Evolutionary conservation across 2,888 invertebrate species (phyloP).

Genomic region (Chrysomela aeneicollis): DNA sequence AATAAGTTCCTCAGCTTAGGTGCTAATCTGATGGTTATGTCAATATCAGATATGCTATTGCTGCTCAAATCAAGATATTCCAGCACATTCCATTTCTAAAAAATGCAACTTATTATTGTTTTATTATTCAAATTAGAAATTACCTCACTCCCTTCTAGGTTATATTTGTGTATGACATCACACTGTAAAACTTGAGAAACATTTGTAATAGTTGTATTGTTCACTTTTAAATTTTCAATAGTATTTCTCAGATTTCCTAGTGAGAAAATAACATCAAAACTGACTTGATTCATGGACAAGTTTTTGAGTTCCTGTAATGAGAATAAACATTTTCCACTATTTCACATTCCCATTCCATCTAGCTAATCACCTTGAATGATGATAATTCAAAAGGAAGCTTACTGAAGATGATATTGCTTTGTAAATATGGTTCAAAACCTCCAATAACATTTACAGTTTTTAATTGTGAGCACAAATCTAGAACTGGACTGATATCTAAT

Average conservation of each 20-base stretch:
- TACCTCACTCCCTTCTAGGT: constrained; percentile 58
- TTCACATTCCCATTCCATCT: not conserved
- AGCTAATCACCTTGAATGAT: constrained; percentile 73
- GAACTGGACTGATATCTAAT: constrained; percentile 88
- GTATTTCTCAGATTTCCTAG: constrained; percentile 69
- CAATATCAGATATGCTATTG: constrained; percentile 80
- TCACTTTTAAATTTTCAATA: constrained; percentile 70
- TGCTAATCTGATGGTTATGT: constrained; percentile 80
- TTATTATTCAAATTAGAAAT: constrained; percentile 13
- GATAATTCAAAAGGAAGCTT: constrained; percentile 81
- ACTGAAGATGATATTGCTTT: constrained; percentile 86
- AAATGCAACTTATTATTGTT: constrained; percentile 1
- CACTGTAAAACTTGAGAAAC: constrained; percentile 84
- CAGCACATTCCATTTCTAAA: constrained; percentile 74
- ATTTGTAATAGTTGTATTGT: constrained; percentile 71
- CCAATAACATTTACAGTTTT: constrained; percentile 74
- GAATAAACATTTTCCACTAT: not conserved
- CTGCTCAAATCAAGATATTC: constrained; percentile 78
- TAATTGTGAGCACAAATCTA: constrained; percentile 87
- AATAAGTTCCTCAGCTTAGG: constrained; percentile 76
- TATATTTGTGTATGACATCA: constrained; percentile 80
- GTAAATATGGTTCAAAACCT: constrained; percentile 72
- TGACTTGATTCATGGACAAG: constrained; percentile 74
- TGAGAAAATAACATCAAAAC: constrained; percentile 72
- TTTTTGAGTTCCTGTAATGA: constrained; percentile 65